Evolutionary conservation across 2,888 invertebrate genomes (phyloP).

Genomic region (Galerucella calmariensis): DNA sequence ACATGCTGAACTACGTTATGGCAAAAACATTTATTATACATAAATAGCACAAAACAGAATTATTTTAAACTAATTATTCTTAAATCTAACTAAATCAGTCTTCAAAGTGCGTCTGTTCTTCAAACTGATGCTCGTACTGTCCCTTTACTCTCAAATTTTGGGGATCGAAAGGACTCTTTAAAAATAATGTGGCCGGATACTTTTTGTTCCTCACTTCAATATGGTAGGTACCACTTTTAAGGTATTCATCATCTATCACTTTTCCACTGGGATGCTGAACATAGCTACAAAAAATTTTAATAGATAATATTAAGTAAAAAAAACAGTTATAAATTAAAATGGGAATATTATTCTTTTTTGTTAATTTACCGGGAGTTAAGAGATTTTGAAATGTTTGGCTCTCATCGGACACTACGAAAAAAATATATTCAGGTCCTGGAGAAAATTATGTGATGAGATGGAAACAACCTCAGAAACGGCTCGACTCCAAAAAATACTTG

Average conservation of each 20-base stretch:
- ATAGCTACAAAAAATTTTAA: conserved; percentile 62
- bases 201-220: conserved; percentile 83
- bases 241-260: conserved; percentile 73
- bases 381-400: no score
- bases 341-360: no score
- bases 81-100: conserved; percentile 55
- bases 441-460: no score
- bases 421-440: no score
- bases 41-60: not conserved
- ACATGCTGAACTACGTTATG: no score
- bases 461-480: no score
- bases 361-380: no score
- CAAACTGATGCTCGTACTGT: conserved; percentile 68
- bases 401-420: no score
- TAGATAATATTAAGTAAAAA: not conserved
- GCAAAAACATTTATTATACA: no score
- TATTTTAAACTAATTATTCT: conserved; percentile 1
- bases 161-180: conserved; percentile 86
- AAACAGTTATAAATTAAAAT: no score
- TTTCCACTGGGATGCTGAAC: conserved; percentile 70
- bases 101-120: conserved; percentile 64
- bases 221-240: conserved; percentile 79
- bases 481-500: no score
- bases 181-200: conserved; percentile 76
- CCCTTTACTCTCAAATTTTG: conserved; percentile 79